Evolutionary conservation across 2,113 vertebrate species (phyloP).

Genomic region (Arizona elegans): DNA sequence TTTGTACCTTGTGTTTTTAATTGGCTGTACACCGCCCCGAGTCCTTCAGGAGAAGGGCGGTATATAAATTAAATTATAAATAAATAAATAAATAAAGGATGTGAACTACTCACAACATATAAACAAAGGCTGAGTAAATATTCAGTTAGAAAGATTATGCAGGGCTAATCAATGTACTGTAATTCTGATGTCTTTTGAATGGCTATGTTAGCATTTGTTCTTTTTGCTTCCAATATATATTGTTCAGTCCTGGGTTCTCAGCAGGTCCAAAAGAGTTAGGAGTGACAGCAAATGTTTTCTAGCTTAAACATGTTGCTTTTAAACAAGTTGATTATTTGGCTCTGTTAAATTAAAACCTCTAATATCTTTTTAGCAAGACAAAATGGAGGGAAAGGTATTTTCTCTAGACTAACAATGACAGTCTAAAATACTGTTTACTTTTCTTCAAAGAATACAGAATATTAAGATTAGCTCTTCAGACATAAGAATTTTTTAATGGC

Average conservation of each 20-base stretch:
- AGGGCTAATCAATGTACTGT: not conserved
- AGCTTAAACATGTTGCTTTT: not conserved
- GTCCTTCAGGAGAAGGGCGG: too few species aligned
- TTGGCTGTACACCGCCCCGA: too few species aligned
- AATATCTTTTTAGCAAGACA: not conserved
- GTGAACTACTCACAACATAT: not conserved
- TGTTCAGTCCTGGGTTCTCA: not conserved
- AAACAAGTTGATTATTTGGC: slow-evolving; percentile 7
- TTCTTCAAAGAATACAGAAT: slow-evolving; percentile 30
- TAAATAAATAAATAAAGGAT: not conserved
- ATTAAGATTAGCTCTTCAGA: slow-evolving; percentile 41
- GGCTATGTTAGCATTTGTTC: not conserved
- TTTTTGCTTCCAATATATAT: not conserved
- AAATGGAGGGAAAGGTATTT: not conserved
- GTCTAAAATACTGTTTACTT: slow-evolving; percentile 28
- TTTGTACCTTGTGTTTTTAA: too few species aligned
- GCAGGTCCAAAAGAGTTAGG: slow-evolving; percentile 3
- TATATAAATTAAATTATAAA: too few species aligned
- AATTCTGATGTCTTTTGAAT: not conserved
- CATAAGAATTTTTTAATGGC: slow-evolving; percentile 36
- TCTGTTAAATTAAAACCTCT: not conserved
- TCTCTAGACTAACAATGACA: not conserved
- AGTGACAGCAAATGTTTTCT: not conserved
- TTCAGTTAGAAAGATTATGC: not conserved
- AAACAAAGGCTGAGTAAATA: not conserved